A percentile compares a stretch with the other conserved stretches of the same genome.
phyloP scores from a whole-genome alignment of 2,797 vertebrate genomes.

The Furcifer pardalis region DNA sequence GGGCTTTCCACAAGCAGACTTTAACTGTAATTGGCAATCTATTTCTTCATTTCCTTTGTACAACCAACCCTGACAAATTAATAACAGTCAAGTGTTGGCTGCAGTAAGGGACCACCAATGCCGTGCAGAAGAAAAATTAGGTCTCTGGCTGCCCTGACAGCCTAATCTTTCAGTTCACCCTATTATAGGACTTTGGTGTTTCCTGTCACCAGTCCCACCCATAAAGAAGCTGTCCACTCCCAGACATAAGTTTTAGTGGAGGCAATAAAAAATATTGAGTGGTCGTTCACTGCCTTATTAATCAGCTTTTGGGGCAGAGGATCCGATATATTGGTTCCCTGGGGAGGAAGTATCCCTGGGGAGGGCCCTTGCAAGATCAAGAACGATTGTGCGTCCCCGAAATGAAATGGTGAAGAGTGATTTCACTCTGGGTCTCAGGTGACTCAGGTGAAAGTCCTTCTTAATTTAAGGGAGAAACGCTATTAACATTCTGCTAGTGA shows the following conservation, averaged over 20 bases:
- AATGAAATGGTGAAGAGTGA: conserved; percentile 56
- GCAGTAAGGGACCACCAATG: conserved; percentile 73
- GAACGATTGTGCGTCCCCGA: conserved; percentile 66
- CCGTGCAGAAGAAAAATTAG: conserved; percentile 91
- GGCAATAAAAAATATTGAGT: conserved; percentile 82
- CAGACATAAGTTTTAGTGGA: conserved; percentile 70
- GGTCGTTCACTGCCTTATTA: conserved; percentile 72
- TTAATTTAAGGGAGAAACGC: conserved; percentile 20
- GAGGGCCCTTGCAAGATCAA: conserved; percentile 73
- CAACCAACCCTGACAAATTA: conserved; percentile 89
- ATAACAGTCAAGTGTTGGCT: conserved; percentile 81
- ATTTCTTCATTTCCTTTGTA: conserved; percentile 86
- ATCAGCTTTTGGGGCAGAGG: conserved; percentile 70
- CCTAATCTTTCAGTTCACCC: conserved; percentile 90
- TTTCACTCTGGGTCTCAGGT: conserved; percentile 56
- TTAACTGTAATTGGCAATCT: conserved; percentile 90
- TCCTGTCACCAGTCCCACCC: conserved; percentile 83
- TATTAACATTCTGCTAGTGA: not conserved
- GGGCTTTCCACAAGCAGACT: conserved; percentile 77
- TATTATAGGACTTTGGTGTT: conserved; percentile 80
- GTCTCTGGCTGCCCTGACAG: conserved; percentile 86
- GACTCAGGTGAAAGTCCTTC: not conserved
- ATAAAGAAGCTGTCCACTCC: conserved; percentile 84
- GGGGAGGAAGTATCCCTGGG: conserved; percentile 70
- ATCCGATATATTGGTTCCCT: conserved; percentile 77